phyloP scores from a whole-genome alignment of 2,888 invertebrate species.

The Cacoxenus indagator region DNA sequence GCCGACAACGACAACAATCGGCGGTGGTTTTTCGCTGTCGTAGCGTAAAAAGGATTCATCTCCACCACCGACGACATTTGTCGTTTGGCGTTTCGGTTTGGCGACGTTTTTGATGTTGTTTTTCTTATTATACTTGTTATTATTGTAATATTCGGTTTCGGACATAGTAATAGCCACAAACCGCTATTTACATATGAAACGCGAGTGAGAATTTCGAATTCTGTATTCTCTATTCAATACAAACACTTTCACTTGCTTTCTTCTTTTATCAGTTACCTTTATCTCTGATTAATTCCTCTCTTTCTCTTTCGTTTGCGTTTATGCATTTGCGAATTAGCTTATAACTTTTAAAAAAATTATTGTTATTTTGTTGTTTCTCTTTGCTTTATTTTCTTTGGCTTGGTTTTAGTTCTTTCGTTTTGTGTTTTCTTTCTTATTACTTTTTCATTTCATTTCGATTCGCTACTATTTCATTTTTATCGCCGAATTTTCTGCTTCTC shows the following conservation, averaged over 20 bases:
- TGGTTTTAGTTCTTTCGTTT: constrained; percentile 39
- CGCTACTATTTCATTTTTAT: constrained; percentile 1
- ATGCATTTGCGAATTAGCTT: constrained; percentile 54
- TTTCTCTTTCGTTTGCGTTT: constrained; percentile 35
- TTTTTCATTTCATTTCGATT: constrained; percentile 42
- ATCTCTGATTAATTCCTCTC: constrained; percentile 35
- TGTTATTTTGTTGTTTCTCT: constrained; percentile 28
- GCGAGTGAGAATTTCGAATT: background rate
- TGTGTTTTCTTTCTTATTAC: constrained; percentile 45
- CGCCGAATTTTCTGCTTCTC: background rate
- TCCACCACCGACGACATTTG: constrained; percentile 43
- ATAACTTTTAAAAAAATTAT: constrained; percentile 8
- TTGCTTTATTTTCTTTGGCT: constrained; percentile 32
- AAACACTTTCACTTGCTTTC: background rate
- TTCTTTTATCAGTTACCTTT: constrained; percentile 26
- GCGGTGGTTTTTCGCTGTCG: constrained; percentile 67
- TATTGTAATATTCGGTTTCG: constrained; percentile 56
- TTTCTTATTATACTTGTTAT: constrained; percentile 41
- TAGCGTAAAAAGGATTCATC: constrained; percentile 69
- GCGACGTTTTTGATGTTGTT: constrained; percentile 43
- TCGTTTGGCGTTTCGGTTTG: too few relatives aligned
- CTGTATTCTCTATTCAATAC: background rate
- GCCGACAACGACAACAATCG: constrained; percentile 70
- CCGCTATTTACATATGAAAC: constrained; percentile 7
- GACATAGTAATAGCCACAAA: constrained; percentile 49